Evolutionary conservation across 2,888 invertebrate genomes (phyloP), one percentile per base, ranked within the genome.

Genomic region (Aporophyla lueneburgensis): DNA sequence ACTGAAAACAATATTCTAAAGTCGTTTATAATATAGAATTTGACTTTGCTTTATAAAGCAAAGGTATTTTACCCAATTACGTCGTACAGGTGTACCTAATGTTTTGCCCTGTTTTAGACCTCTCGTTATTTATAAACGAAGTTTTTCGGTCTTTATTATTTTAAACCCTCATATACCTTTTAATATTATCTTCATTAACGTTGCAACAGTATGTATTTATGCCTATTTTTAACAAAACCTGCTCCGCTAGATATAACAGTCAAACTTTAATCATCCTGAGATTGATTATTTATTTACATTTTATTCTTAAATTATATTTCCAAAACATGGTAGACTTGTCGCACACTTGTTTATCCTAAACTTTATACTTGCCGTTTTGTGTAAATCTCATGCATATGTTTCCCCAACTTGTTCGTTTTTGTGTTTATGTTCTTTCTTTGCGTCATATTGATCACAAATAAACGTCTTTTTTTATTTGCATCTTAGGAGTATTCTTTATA

Each of bases 71-170:
- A 68, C 59, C 70, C 74, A 85, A 83, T 85, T 81, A 81, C 73
- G 68, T 58, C 51, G 68, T 81, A 78, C 80, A 88, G 85, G 83
- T 87, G 88, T 80, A 72, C 53, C n/a, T 87, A 83, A 87, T 83
- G 73, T 80, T 78, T 71, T 61, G 56, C 66, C 53, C 69, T 78
- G 12, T 75, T 75, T 83, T 74, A 51, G 73, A 68, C 80, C 75
- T 80, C 59, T 70, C 59, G 12, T 63, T 71, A 74, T 67, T 79
- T 78, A 65, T n/a, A 70, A 51, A 76, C 68, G 43, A 77, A 81
- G 21, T 71, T 78, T 67, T 77, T 53, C 19, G 56, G 63, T 71
- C n/a, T 76, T 83, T 75, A 76, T 74, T 78, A 83, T 71, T 75
- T 58, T 67, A 69, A 54, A 10, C 61, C 16, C 14, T 65, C 53